Evolutionary conservation across 2,113 vertebrate genomes (phyloP).

Genomic region (human): GRCh38 chr11:73152501-73153000

Average conservation of each 20-base stretch:
- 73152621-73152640: neutral
- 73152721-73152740: neutral
- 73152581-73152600: neutral
- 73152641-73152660: slow-evolving; percentile 11
- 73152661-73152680: neutral
- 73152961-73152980: neutral
- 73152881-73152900: neutral
- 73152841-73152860: neutral
- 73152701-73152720: neutral
- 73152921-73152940: neutral
- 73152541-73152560: neutral
- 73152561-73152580: neutral
- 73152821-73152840: too few species aligned
- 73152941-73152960: neutral
- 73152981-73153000: neutral
- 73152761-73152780: neutral
- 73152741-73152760: neutral
- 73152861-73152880: neutral
- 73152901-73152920: neutral
- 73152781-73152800: neutral
- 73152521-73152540: neutral
- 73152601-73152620: neutral
- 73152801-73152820: neutral
- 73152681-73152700: neutral
- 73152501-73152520: neutral